Conservation (phyloP, 2,797 vertebrate genomes). For the Eleutherodactylus coqui region DNA sequence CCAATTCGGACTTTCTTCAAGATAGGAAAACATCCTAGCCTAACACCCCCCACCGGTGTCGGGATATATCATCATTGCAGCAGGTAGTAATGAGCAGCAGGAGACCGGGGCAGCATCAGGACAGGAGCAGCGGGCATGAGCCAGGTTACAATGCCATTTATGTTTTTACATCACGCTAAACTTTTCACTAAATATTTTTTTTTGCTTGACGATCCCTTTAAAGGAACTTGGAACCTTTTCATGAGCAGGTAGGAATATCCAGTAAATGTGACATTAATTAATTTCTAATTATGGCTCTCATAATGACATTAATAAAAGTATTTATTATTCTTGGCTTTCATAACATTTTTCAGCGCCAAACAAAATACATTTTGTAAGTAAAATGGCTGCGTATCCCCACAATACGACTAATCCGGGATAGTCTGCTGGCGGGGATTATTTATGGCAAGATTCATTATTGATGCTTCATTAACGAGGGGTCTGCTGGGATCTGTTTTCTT, state of each 20-base stretch:
- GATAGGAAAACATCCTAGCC: too few relatives aligned
- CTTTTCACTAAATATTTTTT: too few relatives aligned
- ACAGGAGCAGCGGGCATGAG: too few relatives aligned
- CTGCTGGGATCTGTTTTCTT: constrained; percentile 29
- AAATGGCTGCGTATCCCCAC: not conserved
- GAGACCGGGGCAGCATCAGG: too few relatives aligned
- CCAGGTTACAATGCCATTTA: too few relatives aligned
- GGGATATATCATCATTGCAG: too few relatives aligned
- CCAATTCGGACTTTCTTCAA: too few relatives aligned
- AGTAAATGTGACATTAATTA: not conserved
- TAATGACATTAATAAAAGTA: not conserved
- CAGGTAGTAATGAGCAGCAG: too few relatives aligned
- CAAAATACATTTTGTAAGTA: not conserved
- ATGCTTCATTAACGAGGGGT: constrained; percentile 16
- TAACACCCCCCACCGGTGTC: too few relatives aligned
- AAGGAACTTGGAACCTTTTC: not conserved
- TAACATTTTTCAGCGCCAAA: not conserved
- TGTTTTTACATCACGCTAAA: too few relatives aligned
- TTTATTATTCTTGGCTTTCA: not conserved
- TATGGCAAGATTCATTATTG: constrained; percentile 8
- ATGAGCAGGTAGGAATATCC: not conserved
- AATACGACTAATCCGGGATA: not conserved
- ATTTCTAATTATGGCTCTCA: not conserved
- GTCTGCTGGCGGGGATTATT: not conserved
- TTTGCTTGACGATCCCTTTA: too few relatives aligned